Base-by-base conservation (phyloP, 1,140 invertebrate genomes). In the Eciton burchellii region DNA sequence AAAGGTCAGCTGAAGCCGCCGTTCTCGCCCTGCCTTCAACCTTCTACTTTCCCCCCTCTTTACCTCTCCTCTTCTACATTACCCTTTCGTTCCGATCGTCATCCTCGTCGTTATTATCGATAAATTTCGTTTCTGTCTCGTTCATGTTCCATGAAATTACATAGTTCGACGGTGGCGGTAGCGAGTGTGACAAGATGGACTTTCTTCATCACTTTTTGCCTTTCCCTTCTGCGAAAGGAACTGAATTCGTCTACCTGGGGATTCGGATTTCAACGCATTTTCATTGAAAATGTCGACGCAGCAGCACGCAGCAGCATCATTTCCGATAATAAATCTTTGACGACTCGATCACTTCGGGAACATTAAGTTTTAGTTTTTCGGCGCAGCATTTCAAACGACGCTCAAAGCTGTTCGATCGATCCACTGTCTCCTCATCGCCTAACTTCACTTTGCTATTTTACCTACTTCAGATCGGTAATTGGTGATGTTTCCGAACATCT, bases 1-100 rank as follows among this genome's bases (percentile, higher is more conserved):
- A 87, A 87, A 82, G 83, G 79, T 87, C 83, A 85, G 71, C 71
- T 70, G 49, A 63, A 79, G 79, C 66, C 72, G 65, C 85, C 57
- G 49, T 65, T 54, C 74, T 81, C 47, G 43, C 47, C 24, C 65
- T 73, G 41, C 43, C 43, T 73, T 49, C 52, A 54, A 70, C 52
- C 11, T 66, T 43, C 43, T 21, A 19, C 43, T 43, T 45, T 45
- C 35, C 41, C 26, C 43, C 9, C 45, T 63, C 45, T 45, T 41
- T 54, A n/a, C 35, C 57, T 26, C 3, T 6, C 21, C 21, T 63
- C 29, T 8, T n/a, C 19, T 43, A 16, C 70, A 21, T 57, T 35
- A 21, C n/a, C 35, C 29, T 72, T 43, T 72, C 70, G 52, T 54
- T 54, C 52, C 52, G 35, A 21, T 21, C 60, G 59, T 26, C 43